These are phyloP conservation scores for Lapara coniferarum DNA, from an alignment of 2,888 invertebrate genomes.

Conservation along the genomic window DNA sequence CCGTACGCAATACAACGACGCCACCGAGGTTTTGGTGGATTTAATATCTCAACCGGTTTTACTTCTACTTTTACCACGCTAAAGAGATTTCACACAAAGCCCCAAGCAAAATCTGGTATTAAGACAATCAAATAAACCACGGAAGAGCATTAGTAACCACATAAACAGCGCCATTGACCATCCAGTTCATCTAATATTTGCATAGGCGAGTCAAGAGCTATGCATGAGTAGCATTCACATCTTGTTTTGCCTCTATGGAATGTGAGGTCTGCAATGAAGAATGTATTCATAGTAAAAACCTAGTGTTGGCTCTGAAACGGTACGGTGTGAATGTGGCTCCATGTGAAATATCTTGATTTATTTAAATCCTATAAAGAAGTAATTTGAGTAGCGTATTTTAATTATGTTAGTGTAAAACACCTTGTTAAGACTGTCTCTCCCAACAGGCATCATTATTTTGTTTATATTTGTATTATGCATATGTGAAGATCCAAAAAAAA, in stretches of 20 bases:
- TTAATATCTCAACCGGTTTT: no score
- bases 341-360: conserved; percentile 31
- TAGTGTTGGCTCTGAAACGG: conserved; percentile 48
- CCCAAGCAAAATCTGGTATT: no score
- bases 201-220: conserved; percentile 28
- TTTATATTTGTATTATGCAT: no score
- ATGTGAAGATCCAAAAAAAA: no score
- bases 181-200: conserved; percentile 32
- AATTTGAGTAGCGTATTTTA: neutral
- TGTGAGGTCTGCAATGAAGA: conserved; percentile 43
- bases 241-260: conserved; percentile 52
- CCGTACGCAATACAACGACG: no score
- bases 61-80: no score
- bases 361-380: no score
- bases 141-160: neutral
- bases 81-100: no score
- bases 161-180: neutral
- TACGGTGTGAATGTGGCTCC: conserved; percentile 48
- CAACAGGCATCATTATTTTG: no score
- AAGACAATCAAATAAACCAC: neutral
- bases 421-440: no score
- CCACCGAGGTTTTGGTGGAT: no score
- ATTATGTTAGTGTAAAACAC: no score
- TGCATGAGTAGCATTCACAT: conserved; percentile 38
- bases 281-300: conserved; percentile 68